Conservation (phyloP, 1,140 invertebrate species). For the Campoletis sonorensis region DNA sequence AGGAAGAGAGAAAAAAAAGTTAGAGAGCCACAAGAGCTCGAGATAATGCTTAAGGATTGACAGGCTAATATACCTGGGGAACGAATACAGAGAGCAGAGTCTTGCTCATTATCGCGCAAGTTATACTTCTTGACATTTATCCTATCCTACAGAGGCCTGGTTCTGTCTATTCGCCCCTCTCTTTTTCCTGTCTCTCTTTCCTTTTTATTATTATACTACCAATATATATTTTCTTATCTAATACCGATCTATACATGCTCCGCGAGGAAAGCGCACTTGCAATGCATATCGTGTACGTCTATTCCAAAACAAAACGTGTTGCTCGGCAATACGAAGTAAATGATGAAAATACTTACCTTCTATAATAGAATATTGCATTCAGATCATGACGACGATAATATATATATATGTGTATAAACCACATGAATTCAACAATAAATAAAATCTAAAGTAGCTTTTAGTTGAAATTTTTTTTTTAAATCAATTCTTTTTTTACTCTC, state of each 20-base stretch:
- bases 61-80: conserved; percentile 17
- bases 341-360: neutral
- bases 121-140: conserved; percentile 45
- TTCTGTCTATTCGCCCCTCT: neutral
- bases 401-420: neutral
- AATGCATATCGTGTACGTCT: neutral
- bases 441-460: no score
- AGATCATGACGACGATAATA: neutral
- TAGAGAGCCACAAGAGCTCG: neutral
- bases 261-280: conserved; percentile 19
- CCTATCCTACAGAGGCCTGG: neutral
- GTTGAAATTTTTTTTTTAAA: no score
- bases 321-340: neutral
- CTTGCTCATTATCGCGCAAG: conserved; percentile 23
- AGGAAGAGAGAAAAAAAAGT: no score
- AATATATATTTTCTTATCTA: conserved; percentile 18
- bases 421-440: no score
- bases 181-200: no score
- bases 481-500: no score
- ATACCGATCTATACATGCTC: conserved; percentile 28
- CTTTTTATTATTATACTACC: neutral
- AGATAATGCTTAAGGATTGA: conserved; percentile 41
- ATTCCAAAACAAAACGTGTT: neutral
- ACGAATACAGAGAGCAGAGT: neutral
- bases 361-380: neutral